Conservation (phyloP, 2,113 vertebrate species). For the Passer montanus region DNA sequence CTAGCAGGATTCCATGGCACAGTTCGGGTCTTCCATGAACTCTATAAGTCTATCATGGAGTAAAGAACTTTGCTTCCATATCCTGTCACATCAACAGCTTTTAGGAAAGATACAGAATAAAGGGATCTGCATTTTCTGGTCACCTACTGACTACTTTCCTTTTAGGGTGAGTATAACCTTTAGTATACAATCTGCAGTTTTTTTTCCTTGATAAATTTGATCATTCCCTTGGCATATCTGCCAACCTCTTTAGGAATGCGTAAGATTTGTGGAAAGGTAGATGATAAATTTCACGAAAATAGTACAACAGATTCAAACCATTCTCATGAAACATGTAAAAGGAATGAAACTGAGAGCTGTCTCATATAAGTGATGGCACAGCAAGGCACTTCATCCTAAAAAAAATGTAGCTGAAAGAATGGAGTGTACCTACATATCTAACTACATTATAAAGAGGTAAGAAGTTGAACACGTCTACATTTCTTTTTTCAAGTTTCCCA, state of each 20-base stretch:
- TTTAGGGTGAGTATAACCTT: background rate
- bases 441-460: background rate
- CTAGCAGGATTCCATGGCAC: background rate
- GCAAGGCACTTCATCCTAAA: background rate
- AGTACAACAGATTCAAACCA: background rate
- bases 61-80: background rate
- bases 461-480: background rate
- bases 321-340: background rate
- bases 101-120: background rate
- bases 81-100: background rate
- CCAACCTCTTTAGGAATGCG: background rate
- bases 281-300: background rate
- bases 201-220: background rate
- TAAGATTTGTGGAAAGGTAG: background rate
- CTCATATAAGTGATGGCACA: background rate
- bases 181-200: background rate
- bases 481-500: slow-evolving; percentile 1
- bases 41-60: background rate
- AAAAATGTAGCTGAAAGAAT: background rate
- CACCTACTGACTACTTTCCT: background rate
- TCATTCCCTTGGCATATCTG: background rate
- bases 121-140: background rate
- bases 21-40: background rate
- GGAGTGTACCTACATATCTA: background rate
- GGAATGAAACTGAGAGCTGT: background rate